These are phyloP conservation scores for Limnothrissa miodon DNA, from an alignment of 2,113 vertebrate species.

Conservation along the genomic window DNA sequence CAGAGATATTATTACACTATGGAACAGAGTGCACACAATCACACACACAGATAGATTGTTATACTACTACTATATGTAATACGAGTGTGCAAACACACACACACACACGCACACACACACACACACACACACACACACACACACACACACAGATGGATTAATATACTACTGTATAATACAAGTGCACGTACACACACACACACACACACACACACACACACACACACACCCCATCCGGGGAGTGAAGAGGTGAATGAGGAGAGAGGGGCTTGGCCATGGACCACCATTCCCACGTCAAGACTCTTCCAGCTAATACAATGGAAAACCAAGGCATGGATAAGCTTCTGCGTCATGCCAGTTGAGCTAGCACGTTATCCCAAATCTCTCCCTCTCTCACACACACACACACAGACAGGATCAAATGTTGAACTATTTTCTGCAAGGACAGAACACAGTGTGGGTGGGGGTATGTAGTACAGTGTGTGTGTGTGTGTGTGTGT, in stretches of 20 bases:
- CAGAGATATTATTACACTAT: neutral
- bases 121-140: no score
- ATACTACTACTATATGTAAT: no score
- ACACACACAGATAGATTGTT: no score
- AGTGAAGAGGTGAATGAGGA: neutral
- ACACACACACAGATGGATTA: no score
- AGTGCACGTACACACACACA: neutral
- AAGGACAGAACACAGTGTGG: neutral
- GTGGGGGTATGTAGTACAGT: neutral
- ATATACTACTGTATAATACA: no score
- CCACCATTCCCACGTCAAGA: neutral
- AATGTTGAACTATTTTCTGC: neutral
- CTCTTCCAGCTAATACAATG: neutral
- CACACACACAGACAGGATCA: neutral
- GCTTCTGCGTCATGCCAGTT: neutral
- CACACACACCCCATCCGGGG: no score
- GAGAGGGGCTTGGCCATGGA: neutral
- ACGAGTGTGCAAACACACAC: no score
- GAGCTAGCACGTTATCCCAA: no score
- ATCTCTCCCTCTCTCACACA: no score
- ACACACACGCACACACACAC: no score
- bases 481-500: neutral
- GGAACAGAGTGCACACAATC: neutral
- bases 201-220: neutral
- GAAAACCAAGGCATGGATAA: neutral